phyloP scores from a whole-genome alignment of 2,888 invertebrate species.

The Cephus nigrinus region DNA sequence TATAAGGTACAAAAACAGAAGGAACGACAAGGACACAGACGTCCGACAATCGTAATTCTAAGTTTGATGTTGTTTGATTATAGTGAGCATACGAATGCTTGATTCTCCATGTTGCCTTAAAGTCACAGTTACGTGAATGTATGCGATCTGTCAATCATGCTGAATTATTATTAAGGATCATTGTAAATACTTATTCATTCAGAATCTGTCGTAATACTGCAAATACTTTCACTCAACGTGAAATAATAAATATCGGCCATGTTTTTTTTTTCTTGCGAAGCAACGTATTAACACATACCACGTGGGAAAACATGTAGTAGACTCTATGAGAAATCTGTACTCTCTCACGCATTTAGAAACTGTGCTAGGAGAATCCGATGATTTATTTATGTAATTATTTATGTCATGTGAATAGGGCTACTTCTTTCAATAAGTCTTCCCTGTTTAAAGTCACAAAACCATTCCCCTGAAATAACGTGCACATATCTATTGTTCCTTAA shows the following conservation, averaged over 20 bases:
- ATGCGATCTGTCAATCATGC: constrained; percentile 8
- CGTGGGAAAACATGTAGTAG: background rate
- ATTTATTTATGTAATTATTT: background rate
- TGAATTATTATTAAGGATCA: constrained; percentile 11
- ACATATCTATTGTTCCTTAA: constrained; percentile 17
- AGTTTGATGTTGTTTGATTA: background rate
- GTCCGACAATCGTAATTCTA: too few relatives aligned
- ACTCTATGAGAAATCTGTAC: background rate
- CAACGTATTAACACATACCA: background rate
- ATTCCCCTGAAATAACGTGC: background rate
- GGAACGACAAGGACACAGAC: too few relatives aligned
- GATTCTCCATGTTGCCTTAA: background rate
- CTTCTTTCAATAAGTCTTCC: background rate
- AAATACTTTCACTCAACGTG: background rate
- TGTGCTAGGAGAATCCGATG: background rate
- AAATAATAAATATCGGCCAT: background rate
- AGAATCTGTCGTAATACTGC: background rate
- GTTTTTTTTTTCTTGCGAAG: background rate
- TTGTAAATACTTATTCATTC: constrained; percentile 17
- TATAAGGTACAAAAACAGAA: background rate
- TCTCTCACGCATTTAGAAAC: background rate
- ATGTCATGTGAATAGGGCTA: background rate
- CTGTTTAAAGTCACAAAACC: background rate
- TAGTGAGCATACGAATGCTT: background rate
- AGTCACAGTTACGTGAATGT: background rate